phyloP scores from a whole-genome alignment of 2,888 invertebrate genomes.

The Epistrophella euchroma region DNA sequence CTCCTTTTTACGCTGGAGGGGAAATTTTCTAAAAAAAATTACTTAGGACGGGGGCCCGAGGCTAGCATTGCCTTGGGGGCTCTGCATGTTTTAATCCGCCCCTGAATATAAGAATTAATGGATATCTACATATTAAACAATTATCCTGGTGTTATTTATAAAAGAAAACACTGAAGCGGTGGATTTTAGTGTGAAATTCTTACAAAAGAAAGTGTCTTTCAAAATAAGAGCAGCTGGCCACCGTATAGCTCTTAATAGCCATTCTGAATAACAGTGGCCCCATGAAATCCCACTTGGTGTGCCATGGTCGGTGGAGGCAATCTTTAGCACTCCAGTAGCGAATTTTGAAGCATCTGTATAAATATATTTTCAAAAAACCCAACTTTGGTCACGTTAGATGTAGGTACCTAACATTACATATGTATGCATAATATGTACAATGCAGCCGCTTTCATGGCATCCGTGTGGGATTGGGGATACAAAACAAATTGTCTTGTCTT shows the following conservation, averaged over 20 bases:
- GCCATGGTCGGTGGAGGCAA: conserved; percentile 29
- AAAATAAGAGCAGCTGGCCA: background rate
- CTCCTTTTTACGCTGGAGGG: too few relatives aligned
- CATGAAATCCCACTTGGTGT: conserved; percentile 35
- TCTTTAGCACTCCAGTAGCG: conserved; percentile 47
- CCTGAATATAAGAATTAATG: too few relatives aligned
- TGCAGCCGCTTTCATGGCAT: conserved; percentile 32
- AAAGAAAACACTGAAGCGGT: too few relatives aligned
- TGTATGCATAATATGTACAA: background rate
- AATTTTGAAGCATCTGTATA: conserved; percentile 39
- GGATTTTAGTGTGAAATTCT: background rate
- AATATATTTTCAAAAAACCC: conserved; percentile 28
- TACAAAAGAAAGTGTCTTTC: background rate
- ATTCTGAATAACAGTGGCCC: conserved; percentile 18
- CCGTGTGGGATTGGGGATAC: conserved; percentile 18
- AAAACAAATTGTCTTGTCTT: conserved; percentile 60
- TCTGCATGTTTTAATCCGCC: too few relatives aligned
- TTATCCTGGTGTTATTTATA: too few relatives aligned
- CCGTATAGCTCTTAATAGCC: conserved; percentile 7
- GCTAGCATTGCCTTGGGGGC: too few relatives aligned
- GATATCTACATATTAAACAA: too few relatives aligned
- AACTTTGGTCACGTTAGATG: conserved; percentile 61
- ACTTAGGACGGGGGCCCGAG: too few relatives aligned
- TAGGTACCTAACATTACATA: background rate
- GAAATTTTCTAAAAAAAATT: too few relatives aligned